Conservation (phyloP, 2,113 vertebrate genomes). For the Coracopsis vasa region DNA sequence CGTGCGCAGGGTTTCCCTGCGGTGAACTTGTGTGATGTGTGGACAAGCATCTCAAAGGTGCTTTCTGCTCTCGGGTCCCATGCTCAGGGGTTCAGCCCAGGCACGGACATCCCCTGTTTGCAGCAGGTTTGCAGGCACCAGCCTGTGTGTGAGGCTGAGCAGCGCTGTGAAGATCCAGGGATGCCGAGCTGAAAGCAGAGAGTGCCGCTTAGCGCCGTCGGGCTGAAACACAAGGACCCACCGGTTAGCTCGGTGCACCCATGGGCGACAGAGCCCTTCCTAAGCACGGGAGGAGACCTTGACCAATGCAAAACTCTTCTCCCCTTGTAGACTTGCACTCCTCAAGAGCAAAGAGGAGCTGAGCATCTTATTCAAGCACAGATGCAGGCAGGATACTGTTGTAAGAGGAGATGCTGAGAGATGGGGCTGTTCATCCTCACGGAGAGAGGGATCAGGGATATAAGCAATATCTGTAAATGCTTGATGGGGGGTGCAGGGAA, state of each 20-base stretch:
- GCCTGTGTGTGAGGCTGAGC: not conserved
- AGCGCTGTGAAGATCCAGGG: rapidly evolving
- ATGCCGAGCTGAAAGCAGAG: not conserved
- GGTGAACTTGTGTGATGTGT: rapidly evolving
- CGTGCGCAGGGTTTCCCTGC: rapidly evolving
- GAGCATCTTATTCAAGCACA: not conserved
- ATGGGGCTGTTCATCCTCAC: rapidly evolving
- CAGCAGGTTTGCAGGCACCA: not conserved
- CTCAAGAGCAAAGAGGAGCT: not conserved
- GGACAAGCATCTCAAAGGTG: rapidly evolving
- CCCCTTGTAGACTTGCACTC: not conserved
- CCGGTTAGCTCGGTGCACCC: rapidly evolving
- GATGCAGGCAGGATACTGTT: not conserved
- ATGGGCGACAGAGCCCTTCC: rapidly evolving
- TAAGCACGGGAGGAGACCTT: rapidly evolving
- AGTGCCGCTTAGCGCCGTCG: conserved; percentile 21
- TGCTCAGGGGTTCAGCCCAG: rapidly evolving
- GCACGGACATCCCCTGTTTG: rapidly evolving
- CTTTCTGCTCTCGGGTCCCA: rapidly evolving
- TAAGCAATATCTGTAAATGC: not conserved
- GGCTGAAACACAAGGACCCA: not conserved
- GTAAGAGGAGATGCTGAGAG: not conserved
- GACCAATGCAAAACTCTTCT: rapidly evolving
- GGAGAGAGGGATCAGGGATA: rapidly evolving
- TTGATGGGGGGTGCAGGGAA: not conserved